A percentile compares a stretch with the other conserved stretches of the same genome.
phyloP scores from a whole-genome alignment of 2,113 vertebrate genomes.

The Zosterops borbonicus region DNA sequence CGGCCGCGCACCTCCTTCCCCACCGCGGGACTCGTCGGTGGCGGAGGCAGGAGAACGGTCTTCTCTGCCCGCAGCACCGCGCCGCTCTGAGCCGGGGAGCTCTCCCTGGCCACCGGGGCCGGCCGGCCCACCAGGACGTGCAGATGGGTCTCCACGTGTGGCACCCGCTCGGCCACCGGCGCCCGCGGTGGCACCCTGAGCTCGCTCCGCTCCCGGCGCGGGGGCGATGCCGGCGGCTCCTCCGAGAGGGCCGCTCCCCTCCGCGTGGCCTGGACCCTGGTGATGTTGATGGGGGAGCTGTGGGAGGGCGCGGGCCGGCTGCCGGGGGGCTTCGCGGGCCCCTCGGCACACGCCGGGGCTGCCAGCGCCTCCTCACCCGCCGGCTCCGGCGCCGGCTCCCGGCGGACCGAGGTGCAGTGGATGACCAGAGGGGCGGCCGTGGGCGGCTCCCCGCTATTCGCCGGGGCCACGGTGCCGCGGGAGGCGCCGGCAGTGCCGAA shows the following conservation, averaged over 20 bases:
- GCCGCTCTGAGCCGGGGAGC: not conserved
- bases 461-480: not conserved
- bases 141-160: conserved; percentile 33
- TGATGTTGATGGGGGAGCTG: conserved; percentile 37
- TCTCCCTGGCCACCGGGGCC: rapidly evolving
- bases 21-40: rapidly evolving
- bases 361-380: not conserved
- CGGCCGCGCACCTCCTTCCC: not conserved
- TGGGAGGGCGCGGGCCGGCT: not conserved
- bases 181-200: not conserved
- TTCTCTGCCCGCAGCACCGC: not conserved
- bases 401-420: conserved; percentile 69
- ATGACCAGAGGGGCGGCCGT: conserved; percentile 26
- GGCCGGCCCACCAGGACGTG: conserved; percentile 43
- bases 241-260: not conserved
- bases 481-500: conserved; percentile 63
- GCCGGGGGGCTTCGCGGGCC: not conserved
- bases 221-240: not conserved
- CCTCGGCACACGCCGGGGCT: not conserved
- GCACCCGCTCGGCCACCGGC: not conserved
- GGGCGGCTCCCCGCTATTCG: not conserved
- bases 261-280: conserved; percentile 30
- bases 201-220: conserved; percentile 34
- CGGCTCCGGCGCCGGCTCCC: not conserved
- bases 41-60: not conserved